Base-by-base conservation (phyloP, 2,113 vertebrate genomes). In the Ramphastos sulfuratus region DNA sequence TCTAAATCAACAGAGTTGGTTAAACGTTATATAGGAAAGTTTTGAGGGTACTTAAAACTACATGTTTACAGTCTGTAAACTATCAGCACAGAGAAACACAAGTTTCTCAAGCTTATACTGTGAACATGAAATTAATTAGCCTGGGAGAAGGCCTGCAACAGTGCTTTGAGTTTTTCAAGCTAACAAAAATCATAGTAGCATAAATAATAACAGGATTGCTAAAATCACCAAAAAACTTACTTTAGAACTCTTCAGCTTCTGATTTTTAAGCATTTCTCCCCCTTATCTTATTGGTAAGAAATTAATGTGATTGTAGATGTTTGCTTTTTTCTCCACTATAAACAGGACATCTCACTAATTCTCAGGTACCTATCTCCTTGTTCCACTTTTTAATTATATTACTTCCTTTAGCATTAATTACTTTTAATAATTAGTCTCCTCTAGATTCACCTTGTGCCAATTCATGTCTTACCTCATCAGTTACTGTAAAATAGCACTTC, bases 381-480 rank as follows among this genome's bases (percentile, higher is more conserved):
- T 46, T 87, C 91, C 66, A 35, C 52, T 48, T 81, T 89, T 79
- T 48, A 58, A 60, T 85, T 72, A 65, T 55, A 4, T 39, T 76
- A 55, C 73, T 92, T 94, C 66, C 79, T 90, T 91, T 92, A 74
- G 79, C 89, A 89, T 87, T 85, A 71, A 88, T 87, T 94, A 74
- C 84, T 90, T 90, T 69, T 83, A 92, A 75, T 88, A 94, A 92
- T 92, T 74, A 94, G 82, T 19, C 30, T 91, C 42, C 37, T 60
- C 37, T 42, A 71, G 52, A 77, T 73, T 77, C 4, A 70, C 65
- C 30, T 82, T 58, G 37, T 79, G 85, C 94, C 82, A 96, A 82
- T 95, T 95, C 91, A 77, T 80, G 75, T 97, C 96, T 92, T 94
- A 73, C 39, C 78, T 93, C 91, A 67, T 90, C 85, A 91, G 77